Evolutionary conservation across 2,888 invertebrate genomes (phyloP).

Genomic region (Ectemnius lituratus): DNA sequence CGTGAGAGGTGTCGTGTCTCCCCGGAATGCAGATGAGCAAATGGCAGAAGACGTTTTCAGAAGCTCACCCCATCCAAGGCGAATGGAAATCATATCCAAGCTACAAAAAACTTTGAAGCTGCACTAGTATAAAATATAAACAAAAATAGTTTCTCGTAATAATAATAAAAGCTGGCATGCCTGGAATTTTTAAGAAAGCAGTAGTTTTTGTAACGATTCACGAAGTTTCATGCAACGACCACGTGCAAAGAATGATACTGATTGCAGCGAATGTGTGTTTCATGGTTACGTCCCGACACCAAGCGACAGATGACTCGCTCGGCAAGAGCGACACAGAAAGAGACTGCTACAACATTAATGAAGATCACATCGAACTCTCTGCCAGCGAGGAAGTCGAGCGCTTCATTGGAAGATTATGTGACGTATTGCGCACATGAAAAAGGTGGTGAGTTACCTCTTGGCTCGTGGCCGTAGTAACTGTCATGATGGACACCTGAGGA

Average conservation of each 20-base stretch:
- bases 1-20: conserved; percentile 36
- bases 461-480: conserved; percentile 84
- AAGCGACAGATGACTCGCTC: neutral
- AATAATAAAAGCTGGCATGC: conserved; percentile 1
- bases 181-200: too few relatives aligned
- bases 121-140: too few relatives aligned
- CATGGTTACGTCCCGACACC: conserved; percentile 32
- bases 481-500: conserved; percentile 80
- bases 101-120: too few relatives aligned
- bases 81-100: neutral
- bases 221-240: conserved; percentile 55
- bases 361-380: neutral
- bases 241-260: conserved; percentile 57
- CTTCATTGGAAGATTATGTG: conserved; percentile 19
- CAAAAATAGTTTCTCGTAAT: neutral
- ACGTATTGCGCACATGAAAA: conserved; percentile 45
- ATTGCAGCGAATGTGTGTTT: conserved; percentile 37
- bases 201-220: too few relatives aligned
- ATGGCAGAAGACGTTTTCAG: too few relatives aligned
- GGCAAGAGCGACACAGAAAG: neutral
- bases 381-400: conserved; percentile 26
- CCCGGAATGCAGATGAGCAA: conserved; percentile 2
- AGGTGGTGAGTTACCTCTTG: conserved; percentile 83
- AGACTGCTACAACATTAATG: neutral
- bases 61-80: neutral